Conservation (phyloP, 2,113 vertebrate species). For the Planiliza haematocheilus region DNA sequence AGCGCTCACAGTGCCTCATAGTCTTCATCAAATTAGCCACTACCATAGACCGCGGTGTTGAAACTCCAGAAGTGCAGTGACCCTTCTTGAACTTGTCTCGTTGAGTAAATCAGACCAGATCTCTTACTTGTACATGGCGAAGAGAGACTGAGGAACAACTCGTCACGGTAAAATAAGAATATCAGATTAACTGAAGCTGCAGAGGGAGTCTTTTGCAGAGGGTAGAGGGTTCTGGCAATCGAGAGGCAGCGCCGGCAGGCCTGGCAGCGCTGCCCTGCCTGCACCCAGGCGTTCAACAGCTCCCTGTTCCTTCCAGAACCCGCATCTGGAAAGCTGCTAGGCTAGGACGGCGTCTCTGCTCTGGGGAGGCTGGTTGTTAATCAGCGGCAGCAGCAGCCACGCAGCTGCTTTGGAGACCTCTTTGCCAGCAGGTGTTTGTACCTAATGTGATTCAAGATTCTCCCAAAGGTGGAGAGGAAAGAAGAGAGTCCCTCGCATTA, state of each 20-base stretch:
- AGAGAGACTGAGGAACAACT: conserved; percentile 8
- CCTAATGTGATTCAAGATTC: conserved; percentile 41
- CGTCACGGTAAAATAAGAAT: conserved; percentile 21
- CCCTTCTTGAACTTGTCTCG: not conserved
- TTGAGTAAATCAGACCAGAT: not conserved
- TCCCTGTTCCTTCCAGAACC: conserved; percentile 17
- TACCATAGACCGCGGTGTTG: not conserved
- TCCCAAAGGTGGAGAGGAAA: conserved; percentile 42
- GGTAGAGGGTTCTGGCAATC: conserved; percentile 14
- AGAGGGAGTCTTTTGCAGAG: conserved; percentile 16
- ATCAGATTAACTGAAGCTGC: conserved; percentile 28
- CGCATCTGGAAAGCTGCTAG: conserved; percentile 15
- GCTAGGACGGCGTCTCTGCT: conserved; percentile 30
- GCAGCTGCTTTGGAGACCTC: conserved; percentile 52
- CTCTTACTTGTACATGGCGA: not conserved
- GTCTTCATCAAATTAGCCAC: not conserved
- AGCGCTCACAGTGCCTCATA: not conserved
- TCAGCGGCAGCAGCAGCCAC: conserved; percentile 50
- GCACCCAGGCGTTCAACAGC: conserved; percentile 4
- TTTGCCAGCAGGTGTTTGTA: conserved; percentile 53
- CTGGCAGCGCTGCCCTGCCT: not conserved
- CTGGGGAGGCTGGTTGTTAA: not conserved
- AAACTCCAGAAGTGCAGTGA: not conserved
- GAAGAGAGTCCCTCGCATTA: not conserved
- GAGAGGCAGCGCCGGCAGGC: conserved; percentile 4